Evolutionary conservation across 2,888 invertebrate genomes (phyloP).

Genomic region (Microchrysa polita): DNA sequence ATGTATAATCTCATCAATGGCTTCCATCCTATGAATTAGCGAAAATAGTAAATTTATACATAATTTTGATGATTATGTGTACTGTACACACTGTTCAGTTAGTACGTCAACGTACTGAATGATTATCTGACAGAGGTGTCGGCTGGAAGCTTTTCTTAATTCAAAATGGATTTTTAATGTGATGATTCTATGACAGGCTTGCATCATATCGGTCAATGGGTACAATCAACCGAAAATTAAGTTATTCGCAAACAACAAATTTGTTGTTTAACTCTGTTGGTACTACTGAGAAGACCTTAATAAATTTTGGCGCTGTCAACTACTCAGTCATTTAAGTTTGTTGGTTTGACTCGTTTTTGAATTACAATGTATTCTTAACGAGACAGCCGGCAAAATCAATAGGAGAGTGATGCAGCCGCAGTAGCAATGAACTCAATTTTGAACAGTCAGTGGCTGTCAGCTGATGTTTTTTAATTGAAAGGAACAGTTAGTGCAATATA

Average conservation of each 20-base stretch:
- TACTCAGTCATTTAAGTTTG: no score
- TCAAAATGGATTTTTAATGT: constrained; percentile 6
- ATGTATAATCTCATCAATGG: background rate
- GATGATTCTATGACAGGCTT: constrained; percentile 24
- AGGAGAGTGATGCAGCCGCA: no score
- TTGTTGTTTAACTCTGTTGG: background rate
- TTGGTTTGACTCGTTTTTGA: no score
- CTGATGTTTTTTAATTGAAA: no score
- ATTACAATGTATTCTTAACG: no score
- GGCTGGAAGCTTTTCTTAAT: background rate
- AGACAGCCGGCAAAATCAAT: no score
- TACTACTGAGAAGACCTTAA: background rate
- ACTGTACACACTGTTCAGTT: background rate
- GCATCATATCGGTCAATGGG: constrained; percentile 30
- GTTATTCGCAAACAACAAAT: background rate
- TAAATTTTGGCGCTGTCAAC: no score
- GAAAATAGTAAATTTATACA: no score
- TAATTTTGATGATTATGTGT: no score
- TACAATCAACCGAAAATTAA: background rate
- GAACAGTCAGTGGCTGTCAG: no score
- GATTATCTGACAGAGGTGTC: background rate
- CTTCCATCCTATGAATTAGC: background rate
- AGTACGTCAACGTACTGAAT: background rate
- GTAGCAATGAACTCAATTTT: no score
- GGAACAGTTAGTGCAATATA: no score